Evolutionary conservation across 1,140 invertebrate species (phyloP), one percentile per base, ranked within the genome.

Genomic region (Neodiprion virginianus): DNA sequence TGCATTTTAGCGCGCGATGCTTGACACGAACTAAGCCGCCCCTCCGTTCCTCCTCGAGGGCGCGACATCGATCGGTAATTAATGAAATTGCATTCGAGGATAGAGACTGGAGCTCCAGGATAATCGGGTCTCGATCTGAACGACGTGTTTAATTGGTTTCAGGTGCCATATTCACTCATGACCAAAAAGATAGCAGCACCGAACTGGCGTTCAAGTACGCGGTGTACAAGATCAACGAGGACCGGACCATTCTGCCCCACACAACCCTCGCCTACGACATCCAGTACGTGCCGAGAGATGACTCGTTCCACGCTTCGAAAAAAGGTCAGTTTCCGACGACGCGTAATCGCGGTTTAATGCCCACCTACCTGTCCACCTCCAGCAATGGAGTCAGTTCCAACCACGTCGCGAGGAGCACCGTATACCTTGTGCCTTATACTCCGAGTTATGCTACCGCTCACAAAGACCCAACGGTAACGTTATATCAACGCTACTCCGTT

Each of bases 161-260:
- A 92, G 92, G 92, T 81, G 91, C 91, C 40, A 90, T 92, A 82
- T 92, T 92, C 83, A 91, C 91, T 75, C 89, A 92, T 84, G 91
- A 92, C 82, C 91, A 93, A 86, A 90, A 89, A 81, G 91, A 92
- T 84, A 91, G 91, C 77, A 89, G 89, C 77, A 89, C 89, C 10
- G 92, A 93, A 83, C 83, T 92, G 79, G 92, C 92, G 71, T 94
- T 93, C 86, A 92, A 92, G 79, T 93, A 93, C 84, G 92, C 92
- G 17, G 91, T 93, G 9, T 90, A 92, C 83, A 89, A 90, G 75
- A 92, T 94, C 75, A 94, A 94, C 85, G 90, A 90, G 72, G 91
- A 93, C 79, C 90, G 88, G 79, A 88, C 88, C 75, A 85, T 93
- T 47, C 83, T 94, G 79, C 91, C 92, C 48, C 91, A 92, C 79